Evolutionary conservation across 2,113 vertebrate genomes (phyloP).

Genomic region (Platysternon megacephalum): DNA sequence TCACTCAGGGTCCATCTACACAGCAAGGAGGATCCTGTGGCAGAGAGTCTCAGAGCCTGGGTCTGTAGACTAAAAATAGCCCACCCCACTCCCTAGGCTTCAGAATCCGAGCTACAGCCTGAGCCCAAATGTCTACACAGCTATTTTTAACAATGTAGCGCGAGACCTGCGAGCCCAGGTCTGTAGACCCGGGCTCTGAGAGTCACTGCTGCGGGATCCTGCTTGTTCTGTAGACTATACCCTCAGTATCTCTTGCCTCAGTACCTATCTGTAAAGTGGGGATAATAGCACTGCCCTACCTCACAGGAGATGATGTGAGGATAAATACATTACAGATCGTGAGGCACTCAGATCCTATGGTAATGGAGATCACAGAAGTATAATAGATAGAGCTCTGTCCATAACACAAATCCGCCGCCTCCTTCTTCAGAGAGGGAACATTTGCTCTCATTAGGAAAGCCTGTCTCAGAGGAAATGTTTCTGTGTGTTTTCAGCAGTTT

Average conservation of each 20-base stretch:
- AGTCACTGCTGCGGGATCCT: neutral
- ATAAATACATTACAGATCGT: neutral
- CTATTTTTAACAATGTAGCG: neutral
- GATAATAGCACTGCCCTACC: neutral
- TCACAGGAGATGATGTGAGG: neutral
- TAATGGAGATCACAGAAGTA: neutral
- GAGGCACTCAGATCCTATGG: neutral
- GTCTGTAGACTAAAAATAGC: neutral
- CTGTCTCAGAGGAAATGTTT: constrained; percentile 19
- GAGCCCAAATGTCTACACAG: neutral
- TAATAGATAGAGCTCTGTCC: constrained; percentile 27
- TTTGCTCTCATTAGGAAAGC: constrained; percentile 41
- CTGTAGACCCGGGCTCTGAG: neutral
- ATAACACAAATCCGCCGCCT: constrained; percentile 31
- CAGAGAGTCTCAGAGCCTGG: neutral
- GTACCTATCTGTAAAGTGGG: neutral
- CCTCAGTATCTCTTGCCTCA: neutral
- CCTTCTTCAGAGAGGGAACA: constrained; percentile 42
- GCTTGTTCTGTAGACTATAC: neutral
- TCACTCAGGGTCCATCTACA: neutral
- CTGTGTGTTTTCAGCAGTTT: constrained; percentile 40
- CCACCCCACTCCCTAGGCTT: neutral
- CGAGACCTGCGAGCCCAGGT: neutral
- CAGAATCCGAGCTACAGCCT: neutral
- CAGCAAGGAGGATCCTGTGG: neutral